These are phyloP conservation scores for Neogobius melanostomus DNA, from an alignment of 2,113 vertebrate species.

Conservation along the genomic window DNA sequence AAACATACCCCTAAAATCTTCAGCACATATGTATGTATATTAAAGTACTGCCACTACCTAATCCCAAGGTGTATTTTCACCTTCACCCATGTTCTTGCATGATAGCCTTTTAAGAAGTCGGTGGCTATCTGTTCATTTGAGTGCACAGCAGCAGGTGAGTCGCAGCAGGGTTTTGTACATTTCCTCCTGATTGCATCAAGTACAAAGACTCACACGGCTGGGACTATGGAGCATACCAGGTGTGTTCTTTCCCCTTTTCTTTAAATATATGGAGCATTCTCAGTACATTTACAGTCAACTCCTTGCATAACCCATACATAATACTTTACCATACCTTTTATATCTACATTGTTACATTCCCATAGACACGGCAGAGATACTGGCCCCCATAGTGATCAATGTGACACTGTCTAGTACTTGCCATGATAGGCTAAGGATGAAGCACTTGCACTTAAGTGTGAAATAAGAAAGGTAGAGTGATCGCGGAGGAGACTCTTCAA, in stretches of 20 bases:
- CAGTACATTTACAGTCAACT: background rate
- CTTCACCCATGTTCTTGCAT: slow-evolving; percentile 15
- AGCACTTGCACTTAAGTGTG: background rate
- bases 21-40: no score
- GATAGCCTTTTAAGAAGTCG: background rate
- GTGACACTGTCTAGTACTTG: background rate
- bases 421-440: slow-evolving; percentile 2
- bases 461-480: slow-evolving; percentile 12
- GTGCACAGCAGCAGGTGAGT: slow-evolving; percentile 3
- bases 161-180: background rate
- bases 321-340: background rate
- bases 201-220: slow-evolving; percentile 12
- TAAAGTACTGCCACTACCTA: no score
- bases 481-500: slow-evolving; percentile 8
- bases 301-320: background rate
- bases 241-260: background rate
- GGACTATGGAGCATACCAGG: background rate
- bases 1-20: no score
- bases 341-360: background rate
- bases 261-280: background rate
- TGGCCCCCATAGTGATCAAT: background rate
- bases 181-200: slow-evolving; percentile 45
- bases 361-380: background rate
- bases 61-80: no score
- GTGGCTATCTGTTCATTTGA: slow-evolving; percentile 3